These are phyloP conservation scores for Papilio xuthus DNA, from an alignment of 1,140 invertebrate species.

Conservation along the genomic window DNA sequence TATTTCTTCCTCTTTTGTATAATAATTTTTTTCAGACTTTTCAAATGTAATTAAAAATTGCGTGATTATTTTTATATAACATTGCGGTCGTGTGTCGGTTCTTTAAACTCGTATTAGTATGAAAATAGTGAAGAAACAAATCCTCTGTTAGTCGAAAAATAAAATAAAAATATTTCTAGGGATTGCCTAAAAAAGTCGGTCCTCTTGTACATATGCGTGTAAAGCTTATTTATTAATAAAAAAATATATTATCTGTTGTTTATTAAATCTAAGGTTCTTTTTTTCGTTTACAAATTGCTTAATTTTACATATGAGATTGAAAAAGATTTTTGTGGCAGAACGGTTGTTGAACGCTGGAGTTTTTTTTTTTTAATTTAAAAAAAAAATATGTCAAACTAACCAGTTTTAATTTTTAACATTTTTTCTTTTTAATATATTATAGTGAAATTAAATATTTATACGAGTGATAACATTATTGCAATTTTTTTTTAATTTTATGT, in stretches of 20 bases:
- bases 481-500: not conserved
- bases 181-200: slow-evolving; percentile 1
- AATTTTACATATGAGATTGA: not conserved
- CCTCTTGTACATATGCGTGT: slow-evolving; percentile 42
- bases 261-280: slow-evolving; percentile 40
- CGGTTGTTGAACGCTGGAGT: not conserved
- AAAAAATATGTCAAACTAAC: slow-evolving; percentile 10
- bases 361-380: not conserved
- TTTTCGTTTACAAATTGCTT: slow-evolving; percentile 35
- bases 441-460: not conserved
- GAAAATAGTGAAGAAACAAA: slow-evolving; percentile 34
- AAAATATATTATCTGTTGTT: slow-evolving; percentile 41
- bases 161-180: slow-evolving; percentile 38
- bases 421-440: not conserved
- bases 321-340: not conserved
- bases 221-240: slow-evolving; percentile 42
- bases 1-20: too few species aligned
- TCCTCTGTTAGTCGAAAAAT: slow-evolving; percentile 35
- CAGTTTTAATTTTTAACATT: not conserved
- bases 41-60: too few species aligned
- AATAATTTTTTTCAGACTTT: too few species aligned
- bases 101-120: slow-evolving; percentile 32
- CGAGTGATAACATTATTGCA: not conserved
- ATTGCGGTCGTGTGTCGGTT: slow-evolving; percentile 20
- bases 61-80: not conserved